A percentile compares a stretch with the other conserved stretches of the same genome.
Conservation (phyloP, 2,113 vertebrate species). For the Diadophis punctatus region DNA sequence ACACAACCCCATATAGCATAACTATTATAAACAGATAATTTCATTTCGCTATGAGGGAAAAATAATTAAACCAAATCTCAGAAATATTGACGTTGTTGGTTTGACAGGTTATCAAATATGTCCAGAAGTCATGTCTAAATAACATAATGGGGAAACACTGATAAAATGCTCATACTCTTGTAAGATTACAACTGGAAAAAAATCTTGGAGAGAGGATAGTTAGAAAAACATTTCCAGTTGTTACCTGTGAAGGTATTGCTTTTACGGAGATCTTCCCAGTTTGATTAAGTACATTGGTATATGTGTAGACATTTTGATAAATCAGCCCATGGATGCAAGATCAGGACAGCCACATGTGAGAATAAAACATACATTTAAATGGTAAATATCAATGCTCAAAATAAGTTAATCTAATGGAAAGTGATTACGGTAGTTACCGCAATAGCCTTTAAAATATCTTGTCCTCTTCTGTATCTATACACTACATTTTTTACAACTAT, state of each 20-base stretch:
- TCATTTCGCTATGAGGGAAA: not conserved
- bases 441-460: not conserved
- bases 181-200: conserved; percentile 39
- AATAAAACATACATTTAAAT: not conserved
- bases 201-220: not conserved
- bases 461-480: not conserved
- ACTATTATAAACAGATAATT: not conserved
- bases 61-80: not conserved
- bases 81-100: not conserved
- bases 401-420: not conserved
- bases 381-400: not conserved
- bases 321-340: not conserved
- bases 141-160: not conserved
- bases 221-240: conserved; percentile 11
- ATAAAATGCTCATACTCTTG: not conserved
- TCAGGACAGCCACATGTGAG: conserved; percentile 1
- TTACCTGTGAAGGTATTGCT: not conserved
- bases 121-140: not conserved
- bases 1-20: conserved; percentile 19
- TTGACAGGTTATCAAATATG: not conserved
- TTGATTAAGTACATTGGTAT: not conserved
- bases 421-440: not conserved
- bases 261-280: not conserved
- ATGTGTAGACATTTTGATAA: not conserved
- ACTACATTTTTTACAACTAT: not conserved